These are phyloP conservation scores for Silurus aristotelis DNA, from an alignment of 2,797 vertebrate genomes.

Conservation along the genomic window DNA sequence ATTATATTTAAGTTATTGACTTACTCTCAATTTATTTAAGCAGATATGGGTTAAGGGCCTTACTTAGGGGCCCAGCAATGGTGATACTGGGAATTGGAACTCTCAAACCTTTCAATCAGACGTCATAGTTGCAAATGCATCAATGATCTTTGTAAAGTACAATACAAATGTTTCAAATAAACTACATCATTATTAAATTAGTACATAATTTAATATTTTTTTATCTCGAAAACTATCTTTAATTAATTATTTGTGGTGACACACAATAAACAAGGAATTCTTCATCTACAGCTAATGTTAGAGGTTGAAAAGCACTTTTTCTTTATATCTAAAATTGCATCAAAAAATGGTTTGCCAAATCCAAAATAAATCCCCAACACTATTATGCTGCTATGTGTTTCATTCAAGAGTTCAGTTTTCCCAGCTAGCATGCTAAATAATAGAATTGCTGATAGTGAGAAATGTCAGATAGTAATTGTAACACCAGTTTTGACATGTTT, in stretches of 20 bases:
- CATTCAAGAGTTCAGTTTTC: neutral
- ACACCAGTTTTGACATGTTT: no score
- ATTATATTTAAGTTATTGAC: no score
- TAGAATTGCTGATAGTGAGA: neutral
- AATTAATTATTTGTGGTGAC: neutral
- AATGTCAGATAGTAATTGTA: neutral
- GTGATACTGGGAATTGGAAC: no score
- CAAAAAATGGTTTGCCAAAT: neutral
- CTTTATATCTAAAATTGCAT: neutral
- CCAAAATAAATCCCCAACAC: neutral
- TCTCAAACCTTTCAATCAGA: no score
- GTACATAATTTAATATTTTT: neutral
- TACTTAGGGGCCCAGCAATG: no score
- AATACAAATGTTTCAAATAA: no score
- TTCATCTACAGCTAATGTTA: neutral
- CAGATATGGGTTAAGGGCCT: no score
- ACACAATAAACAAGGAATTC: neutral
- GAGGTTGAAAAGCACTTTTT: neutral
- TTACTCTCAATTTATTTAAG: no score
- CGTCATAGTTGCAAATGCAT: no score
- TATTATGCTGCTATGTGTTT: neutral
- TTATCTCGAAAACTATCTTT: neutral
- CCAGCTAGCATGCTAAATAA: neutral
- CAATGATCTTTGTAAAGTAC: no score
- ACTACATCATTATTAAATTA: neutral